A percentile compares a stretch with the other conserved stretches of the same genome.
These are phyloP conservation scores for Halichoeres trimaculatus DNA, from an alignment of 2,113 vertebrate species.

Conservation along the genomic window DNA sequence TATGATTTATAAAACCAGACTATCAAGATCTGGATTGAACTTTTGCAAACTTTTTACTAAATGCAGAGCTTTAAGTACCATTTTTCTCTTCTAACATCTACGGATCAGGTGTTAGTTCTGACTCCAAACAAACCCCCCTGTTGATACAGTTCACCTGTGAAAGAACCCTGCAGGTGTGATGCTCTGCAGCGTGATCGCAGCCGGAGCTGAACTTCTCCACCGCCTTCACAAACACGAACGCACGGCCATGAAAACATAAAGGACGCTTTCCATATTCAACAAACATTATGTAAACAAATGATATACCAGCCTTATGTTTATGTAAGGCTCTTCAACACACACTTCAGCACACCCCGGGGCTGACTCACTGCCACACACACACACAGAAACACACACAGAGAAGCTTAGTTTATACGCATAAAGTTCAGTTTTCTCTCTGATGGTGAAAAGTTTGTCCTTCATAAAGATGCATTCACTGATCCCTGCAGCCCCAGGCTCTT, in stretches of 20 bases:
- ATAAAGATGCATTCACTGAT: background rate
- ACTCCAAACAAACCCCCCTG: no score
- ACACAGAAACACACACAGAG: slow-evolving; percentile 11
- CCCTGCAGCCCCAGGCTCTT: no score
- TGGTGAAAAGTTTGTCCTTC: background rate
- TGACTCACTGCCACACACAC: slow-evolving; percentile 38
- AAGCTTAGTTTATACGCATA: background rate
- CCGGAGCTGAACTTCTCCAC: background rate
- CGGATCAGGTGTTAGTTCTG: background rate
- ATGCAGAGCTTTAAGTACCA: no score
- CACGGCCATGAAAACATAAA: background rate
- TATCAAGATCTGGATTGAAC: no score
- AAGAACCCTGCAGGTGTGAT: background rate
- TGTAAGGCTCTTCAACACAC: slow-evolving; percentile 44
- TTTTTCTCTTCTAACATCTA: no score
- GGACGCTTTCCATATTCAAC: slow-evolving; percentile 3
- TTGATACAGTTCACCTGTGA: background rate
- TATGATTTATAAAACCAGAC: no score
- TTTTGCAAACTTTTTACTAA: no score
- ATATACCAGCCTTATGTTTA: slow-evolving; percentile 27
- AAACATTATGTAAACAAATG: slow-evolving; percentile 57
- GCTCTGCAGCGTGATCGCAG: background rate
- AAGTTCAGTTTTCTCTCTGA: background rate
- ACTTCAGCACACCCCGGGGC: slow-evolving; percentile 33
- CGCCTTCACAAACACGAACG: slow-evolving; percentile 20